Conservation (phyloP, 2,797 vertebrate species). For the Neostethus bicornis region DNA sequence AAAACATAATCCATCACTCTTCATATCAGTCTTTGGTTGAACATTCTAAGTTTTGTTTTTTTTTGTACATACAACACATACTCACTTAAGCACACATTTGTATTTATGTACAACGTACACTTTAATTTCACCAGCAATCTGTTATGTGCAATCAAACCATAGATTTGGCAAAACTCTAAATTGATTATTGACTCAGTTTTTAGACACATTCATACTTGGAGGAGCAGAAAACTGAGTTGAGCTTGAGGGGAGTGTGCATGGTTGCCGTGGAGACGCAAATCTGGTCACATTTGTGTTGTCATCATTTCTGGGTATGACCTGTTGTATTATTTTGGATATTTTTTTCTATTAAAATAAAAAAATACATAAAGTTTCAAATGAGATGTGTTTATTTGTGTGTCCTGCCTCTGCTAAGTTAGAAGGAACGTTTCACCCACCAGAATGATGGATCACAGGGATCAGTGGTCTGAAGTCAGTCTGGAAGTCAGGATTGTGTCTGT, state of each 20-base stretch:
- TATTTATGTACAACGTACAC: slow-evolving; percentile 26
- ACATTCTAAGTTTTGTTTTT: slow-evolving; percentile 17
- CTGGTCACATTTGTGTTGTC: slow-evolving; percentile 51
- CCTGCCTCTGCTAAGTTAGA: too few species aligned
- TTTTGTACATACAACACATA: slow-evolving; percentile 35
- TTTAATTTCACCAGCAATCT: slow-evolving; percentile 60
- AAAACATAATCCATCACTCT: slow-evolving; percentile 47
- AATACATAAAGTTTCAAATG: slow-evolving; percentile 64
- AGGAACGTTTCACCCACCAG: too few species aligned
- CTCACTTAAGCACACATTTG: slow-evolving; percentile 28
- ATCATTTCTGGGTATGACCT: slow-evolving; percentile 72
- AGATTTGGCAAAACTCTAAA: slow-evolving; percentile 26
- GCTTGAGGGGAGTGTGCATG: slow-evolving; percentile 50
- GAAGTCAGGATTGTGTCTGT: slow-evolving; percentile 17
- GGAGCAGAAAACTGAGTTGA: slow-evolving; percentile 36
- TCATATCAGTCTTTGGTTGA: slow-evolving; percentile 12
- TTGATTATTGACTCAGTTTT: slow-evolving; percentile 47
- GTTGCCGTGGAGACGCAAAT: slow-evolving; percentile 67
- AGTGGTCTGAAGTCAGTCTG: slow-evolving; percentile 44
- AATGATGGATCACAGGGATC: too few species aligned
- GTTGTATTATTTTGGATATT: slow-evolving; percentile 81
- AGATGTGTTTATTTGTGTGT: slow-evolving; percentile 10
- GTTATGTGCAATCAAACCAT: slow-evolving; percentile 40
- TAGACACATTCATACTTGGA: slow-evolving; percentile 29
- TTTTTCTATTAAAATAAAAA: slow-evolving; percentile 84